phyloP scores from a whole-genome alignment of 2,113 vertebrate species.

The Neolamprologus variostigma region DNA sequence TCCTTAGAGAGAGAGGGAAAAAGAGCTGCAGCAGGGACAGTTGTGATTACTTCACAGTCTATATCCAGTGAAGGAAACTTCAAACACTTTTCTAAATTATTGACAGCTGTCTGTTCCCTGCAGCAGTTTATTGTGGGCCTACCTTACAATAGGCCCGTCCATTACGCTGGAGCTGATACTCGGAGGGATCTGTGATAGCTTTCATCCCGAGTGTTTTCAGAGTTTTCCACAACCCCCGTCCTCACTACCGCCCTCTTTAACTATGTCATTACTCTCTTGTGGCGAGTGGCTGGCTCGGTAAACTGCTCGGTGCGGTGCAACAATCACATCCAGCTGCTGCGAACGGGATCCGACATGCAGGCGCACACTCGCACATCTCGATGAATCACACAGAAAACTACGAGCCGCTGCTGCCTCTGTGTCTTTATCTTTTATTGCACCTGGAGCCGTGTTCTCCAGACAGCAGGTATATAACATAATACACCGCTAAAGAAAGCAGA shows the following conservation, averaged over 20 bases:
- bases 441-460: not conserved
- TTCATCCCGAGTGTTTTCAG: slow-evolving; percentile 42
- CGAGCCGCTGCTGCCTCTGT: not conserved
- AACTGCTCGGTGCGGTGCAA: slow-evolving; percentile 37
- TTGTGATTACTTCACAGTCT: not conserved
- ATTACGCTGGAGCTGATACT: slow-evolving; percentile 10
- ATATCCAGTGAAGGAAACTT: not conserved
- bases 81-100: slow-evolving; percentile 7
- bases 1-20: not conserved
- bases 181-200: not conserved
- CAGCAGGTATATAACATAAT: accelerated
- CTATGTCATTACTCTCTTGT: slow-evolving; percentile 59
- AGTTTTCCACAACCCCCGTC: slow-evolving; percentile 27
- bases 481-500: not conserved
- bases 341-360: slow-evolving; percentile 24
- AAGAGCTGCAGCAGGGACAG: not conserved
- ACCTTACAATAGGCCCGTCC: slow-evolving; percentile 11
- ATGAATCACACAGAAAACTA: not conserved
- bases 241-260: slow-evolving; percentile 35
- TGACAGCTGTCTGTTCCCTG: not conserved
- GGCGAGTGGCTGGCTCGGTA: slow-evolving; percentile 28
- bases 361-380: not conserved
- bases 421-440: not conserved
- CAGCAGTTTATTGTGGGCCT: not conserved
- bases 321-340: slow-evolving; percentile 68